Evolutionary conservation across 2,888 invertebrate genomes (phyloP), one percentile per base, ranked within the genome.

Genomic region (Calliphora vomitoria): DNA sequence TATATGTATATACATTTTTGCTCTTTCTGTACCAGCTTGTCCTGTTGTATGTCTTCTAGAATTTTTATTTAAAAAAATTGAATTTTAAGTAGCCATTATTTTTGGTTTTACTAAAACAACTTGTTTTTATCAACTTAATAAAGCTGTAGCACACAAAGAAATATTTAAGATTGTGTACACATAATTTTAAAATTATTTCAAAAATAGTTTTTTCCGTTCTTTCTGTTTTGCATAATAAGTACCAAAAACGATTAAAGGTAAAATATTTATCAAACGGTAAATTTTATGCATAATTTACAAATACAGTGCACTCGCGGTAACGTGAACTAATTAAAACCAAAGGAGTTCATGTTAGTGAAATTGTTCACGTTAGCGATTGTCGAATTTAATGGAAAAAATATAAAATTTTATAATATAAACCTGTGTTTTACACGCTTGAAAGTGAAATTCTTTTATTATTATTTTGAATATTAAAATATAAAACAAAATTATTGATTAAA

Each of bases 51-150:
- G 31, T 64, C n/a, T 78, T 78, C 2, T 50, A 1, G 0, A 35
- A 64, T 11, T 58, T 72, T 44, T 47, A 18, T 78, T 66, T 60
- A 71, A 53, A 58, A 66, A 66, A 79, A 72, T 79, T n/a, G 69
- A 50, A 68, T 68, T 85, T 75, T 62, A 74, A 80, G 58, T 69
- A 75, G 53, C 47, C 25, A 50, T 62, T 58, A 71, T 58, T 84
- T 72, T 35, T 18, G 18, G 20, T 10, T 50, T 50, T 1, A 50
- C n/a, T n/a, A 50, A 50, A 50, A 50, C 0, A n/a, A 15, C 50
- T 50, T 50, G 1, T 11, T 44, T 44, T 35, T 35, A 0, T 11
- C 8, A 44, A 44, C 11, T 44, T 10, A 2, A 10, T 44, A 44
- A 44, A 44, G 44, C 11, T 5, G 35, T 11, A 11, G 13, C 10